Conservation (phyloP, 2,113 vertebrate genomes). For the Rhabdomys dilectus region DNA sequence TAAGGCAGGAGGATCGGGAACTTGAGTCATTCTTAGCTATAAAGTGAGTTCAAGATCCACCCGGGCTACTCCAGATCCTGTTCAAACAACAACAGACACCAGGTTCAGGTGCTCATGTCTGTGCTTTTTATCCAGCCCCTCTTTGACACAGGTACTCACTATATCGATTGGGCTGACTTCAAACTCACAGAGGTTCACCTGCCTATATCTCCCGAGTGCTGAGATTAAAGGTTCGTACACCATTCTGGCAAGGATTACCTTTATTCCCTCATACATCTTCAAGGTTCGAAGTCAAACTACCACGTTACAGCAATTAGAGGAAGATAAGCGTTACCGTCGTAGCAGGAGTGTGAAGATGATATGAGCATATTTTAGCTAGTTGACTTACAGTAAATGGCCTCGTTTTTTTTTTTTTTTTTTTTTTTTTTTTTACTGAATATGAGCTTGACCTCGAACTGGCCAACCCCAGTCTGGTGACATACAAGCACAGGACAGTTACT, state of each 20-base stretch:
- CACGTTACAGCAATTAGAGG: not conserved
- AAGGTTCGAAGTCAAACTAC: not conserved
- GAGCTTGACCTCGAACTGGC: not conserved
- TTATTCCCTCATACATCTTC: not conserved
- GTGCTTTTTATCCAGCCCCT: too few relatives aligned
- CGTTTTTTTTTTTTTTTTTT: not conserved
- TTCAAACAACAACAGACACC: not conserved
- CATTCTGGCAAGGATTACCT: not conserved
- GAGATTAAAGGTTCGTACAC: not conserved
- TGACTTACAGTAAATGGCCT: not conserved
- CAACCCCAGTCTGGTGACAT: not conserved
- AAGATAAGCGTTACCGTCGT: not conserved
- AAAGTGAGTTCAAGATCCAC: not conserved
- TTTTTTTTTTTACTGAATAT: not conserved
- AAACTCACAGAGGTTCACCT: not conserved
- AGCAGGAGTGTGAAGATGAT: not conserved
- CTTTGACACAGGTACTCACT: too few relatives aligned
- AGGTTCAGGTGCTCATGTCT: too few relatives aligned
- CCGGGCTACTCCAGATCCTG: not conserved
- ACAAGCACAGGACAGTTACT: not conserved
- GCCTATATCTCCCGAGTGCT: not conserved
- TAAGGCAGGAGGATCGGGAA: not conserved
- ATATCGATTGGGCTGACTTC: too few relatives aligned
- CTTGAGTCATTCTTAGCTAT: not conserved
- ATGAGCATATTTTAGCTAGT: not conserved